Percentiles rank a stretch among this genome's conserved stretches.
Conservation (phyloP, 2,113 vertebrate genomes). For the Tenrec ecaudatus region DNA sequence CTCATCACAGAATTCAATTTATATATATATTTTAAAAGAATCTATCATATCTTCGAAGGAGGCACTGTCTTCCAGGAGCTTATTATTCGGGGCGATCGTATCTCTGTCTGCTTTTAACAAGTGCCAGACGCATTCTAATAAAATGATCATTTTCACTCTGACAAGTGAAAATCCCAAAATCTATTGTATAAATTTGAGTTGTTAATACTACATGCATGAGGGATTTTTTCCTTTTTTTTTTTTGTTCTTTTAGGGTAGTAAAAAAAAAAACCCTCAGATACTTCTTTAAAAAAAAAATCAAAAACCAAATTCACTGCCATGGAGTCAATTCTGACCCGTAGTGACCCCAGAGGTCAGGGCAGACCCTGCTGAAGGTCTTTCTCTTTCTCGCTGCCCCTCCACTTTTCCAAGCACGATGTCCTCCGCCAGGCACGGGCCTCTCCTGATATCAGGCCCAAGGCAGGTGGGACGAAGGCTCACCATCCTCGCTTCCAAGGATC, state of each 20-base stretch:
- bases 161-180: constrained; percentile 47
- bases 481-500: too few relatives aligned
- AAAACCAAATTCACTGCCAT: too few relatives aligned
- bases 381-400: too few relatives aligned
- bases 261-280: constrained; percentile 12
- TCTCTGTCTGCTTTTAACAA: constrained; percentile 60
- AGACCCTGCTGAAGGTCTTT: too few relatives aligned
- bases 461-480: too few relatives aligned
- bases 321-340: too few relatives aligned
- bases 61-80: constrained; percentile 63
- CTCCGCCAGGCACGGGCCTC: too few relatives aligned
- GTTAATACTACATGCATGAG: background rate
- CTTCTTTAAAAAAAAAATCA: background rate
- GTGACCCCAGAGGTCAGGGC: too few relatives aligned
- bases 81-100: constrained; percentile 45
- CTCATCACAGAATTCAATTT: constrained; percentile 70
- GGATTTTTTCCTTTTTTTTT: background rate
- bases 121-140: constrained; percentile 45
- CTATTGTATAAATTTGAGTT: constrained; percentile 45
- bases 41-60: constrained; percentile 71
- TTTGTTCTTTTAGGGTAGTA: background rate
- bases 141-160: constrained; percentile 52
- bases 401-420: too few relatives aligned
- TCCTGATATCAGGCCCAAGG: too few relatives aligned
- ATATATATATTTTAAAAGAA: constrained; percentile 5